phyloP scores from a whole-genome alignment of 2,113 vertebrate genomes.

The Xenopus laevis region DNA sequence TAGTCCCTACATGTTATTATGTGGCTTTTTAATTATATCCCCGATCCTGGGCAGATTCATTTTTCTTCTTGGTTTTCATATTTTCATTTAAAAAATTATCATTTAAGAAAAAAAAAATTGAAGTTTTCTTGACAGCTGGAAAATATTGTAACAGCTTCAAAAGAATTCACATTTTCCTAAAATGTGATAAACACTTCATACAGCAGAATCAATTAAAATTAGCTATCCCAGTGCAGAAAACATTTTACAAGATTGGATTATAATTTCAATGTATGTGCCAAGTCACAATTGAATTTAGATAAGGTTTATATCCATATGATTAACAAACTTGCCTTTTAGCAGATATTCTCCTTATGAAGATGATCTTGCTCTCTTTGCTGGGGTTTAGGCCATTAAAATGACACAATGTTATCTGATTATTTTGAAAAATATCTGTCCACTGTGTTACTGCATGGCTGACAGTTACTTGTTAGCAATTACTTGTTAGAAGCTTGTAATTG shows the following conservation, averaged over 20 bases:
- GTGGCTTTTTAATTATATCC: slow-evolving; percentile 2
- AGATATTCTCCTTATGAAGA: too few species aligned
- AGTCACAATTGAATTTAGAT: slow-evolving; percentile 11
- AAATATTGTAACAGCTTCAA: slow-evolving; percentile 6
- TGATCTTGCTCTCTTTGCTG: too few species aligned
- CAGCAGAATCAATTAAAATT: slow-evolving; percentile 22
- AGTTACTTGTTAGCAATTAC: too few species aligned
- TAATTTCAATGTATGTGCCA: background rate
- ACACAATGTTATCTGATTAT: too few species aligned
- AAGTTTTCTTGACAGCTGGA: slow-evolving; percentile 13
- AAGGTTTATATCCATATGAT: background rate
- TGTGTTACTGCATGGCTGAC: too few species aligned
- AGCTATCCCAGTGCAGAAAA: background rate
- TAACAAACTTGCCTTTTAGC: too few species aligned
- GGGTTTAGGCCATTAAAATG: too few species aligned
- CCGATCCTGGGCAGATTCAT: background rate
- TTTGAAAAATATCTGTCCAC: too few species aligned
- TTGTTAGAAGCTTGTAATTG: too few species aligned
- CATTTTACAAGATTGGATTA: slow-evolving; percentile 12
- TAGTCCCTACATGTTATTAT: too few species aligned
- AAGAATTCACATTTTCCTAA: slow-evolving; percentile 17
- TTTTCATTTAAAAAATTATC: background rate
- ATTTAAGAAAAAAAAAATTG: background rate
- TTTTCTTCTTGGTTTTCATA: slow-evolving; percentile 5
- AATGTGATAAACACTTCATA: slow-evolving; percentile 9